Percentiles rank a stretch among this genome's conserved stretches.
These are phyloP conservation scores for Syngnathus rostellatus DNA, from an alignment of 2,797 vertebrate genomes.

Conservation along the genomic window DNA sequence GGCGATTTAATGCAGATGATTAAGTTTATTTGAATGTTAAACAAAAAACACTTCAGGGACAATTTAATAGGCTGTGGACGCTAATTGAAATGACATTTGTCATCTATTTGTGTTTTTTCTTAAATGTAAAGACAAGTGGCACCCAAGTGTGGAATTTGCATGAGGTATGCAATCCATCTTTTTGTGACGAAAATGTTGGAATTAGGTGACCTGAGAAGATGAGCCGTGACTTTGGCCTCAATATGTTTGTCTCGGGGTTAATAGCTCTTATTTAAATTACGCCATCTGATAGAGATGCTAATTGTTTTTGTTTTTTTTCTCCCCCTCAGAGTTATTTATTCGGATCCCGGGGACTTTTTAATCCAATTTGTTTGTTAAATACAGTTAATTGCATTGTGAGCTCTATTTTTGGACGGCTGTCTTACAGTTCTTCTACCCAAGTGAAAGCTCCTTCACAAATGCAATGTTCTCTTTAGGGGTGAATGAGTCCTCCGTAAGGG, in stretches of 20 bases:
- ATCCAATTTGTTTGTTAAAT: constrained; percentile 18
- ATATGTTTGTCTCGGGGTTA: constrained; percentile 8
- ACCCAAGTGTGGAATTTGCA: not conserved
- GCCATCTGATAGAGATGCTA: not conserved
- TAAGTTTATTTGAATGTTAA: not conserved
- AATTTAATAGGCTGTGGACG: not conserved
- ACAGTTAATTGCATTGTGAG: constrained; percentile 34
- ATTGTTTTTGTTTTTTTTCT: not conserved
- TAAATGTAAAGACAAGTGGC: not conserved
- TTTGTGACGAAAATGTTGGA: not conserved
- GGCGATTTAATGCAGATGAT: not conserved
- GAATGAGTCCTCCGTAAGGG: constrained; percentile 14
- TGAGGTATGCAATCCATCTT: not conserved
- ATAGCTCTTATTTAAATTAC: constrained; percentile 4
- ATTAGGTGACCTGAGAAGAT: not conserved
- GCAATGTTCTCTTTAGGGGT: constrained; percentile 49
- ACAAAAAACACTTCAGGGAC: not conserved
- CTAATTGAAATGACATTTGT: not conserved
- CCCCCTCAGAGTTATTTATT: not conserved
- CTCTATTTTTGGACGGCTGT: constrained; percentile 7
- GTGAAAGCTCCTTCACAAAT: constrained; percentile 47
- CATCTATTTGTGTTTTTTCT: not conserved
- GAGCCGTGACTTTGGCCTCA: not conserved
- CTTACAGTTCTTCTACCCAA: constrained; percentile 11
- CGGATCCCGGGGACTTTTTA: constrained; percentile 14